Evolutionary conservation across 2,113 vertebrate species (phyloP), one percentile per base, ranked within the genome.

Genomic region (Bungarus multicinctus): DNA sequence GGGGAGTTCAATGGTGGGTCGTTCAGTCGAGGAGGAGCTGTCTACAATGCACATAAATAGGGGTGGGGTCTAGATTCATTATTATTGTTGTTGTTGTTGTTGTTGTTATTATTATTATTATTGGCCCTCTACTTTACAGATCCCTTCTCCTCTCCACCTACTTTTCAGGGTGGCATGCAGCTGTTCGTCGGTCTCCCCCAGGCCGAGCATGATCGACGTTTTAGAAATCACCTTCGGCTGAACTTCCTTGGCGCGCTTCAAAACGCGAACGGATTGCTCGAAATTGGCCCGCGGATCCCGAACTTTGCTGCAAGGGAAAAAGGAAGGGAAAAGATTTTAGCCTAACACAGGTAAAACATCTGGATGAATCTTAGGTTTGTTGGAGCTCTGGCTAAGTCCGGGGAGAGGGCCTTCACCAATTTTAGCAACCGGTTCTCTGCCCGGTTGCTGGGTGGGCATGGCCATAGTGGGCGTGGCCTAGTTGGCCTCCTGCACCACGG

Each of bases 191-290:
- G 98, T 98, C 96, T 99, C 99, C 0, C 99, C 99, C 0, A 99
- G 97, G 18, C 99, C 99, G 96, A 99, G 93, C 99, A 99, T 99
- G 81, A 99, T 98, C 74, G 99, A 99, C 0, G 99, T 99, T 97
- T 99, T 99, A 3, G 99, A 99, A 91, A 99, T 97, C 30, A 99
- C 0, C 1, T 94, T 89, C 0, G 99, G 98, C 34, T 97, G 98
- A 16, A 98, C 97, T 81, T 97, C 96, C 90, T 99, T 99, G 3
- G 98, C 99, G 0, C 98, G 98, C 74, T 97, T 98, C 95, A 99
- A 97, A 92, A 99, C 98, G 0, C 96, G 96, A 2, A 99, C 1
- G 0, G 99, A 99, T 91, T 99, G 99, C 94, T 98, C 97, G 3
- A 99, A 98, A 97, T 98, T 99, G 47, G 99, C 99, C 87, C 99